Evolutionary conservation across 2,797 vertebrate species (phyloP).

Genomic region (Pseudochirops corinnae): DNA sequence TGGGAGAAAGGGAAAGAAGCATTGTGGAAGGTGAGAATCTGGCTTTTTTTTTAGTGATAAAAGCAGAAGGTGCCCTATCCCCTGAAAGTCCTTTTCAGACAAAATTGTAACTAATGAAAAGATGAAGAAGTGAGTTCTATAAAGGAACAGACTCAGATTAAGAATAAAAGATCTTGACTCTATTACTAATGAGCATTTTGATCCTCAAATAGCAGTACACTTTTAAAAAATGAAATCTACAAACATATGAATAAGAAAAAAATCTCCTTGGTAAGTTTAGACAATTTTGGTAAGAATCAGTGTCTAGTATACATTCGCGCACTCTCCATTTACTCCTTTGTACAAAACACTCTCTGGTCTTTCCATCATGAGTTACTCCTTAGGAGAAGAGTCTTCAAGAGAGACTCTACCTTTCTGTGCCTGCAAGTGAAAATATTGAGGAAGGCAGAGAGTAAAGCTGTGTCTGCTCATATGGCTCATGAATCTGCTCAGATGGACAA

Average conservation of each 20-base stretch:
- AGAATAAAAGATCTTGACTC: neutral
- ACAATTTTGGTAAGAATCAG: neutral
- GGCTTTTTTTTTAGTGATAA: neutral
- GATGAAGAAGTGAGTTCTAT: neutral
- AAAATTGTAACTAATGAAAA: neutral
- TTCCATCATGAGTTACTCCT: neutral
- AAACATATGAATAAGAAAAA: too few relatives aligned
- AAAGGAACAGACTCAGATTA: neutral
- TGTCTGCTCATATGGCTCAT: neutral
- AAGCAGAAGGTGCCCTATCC: rapidly evolving
- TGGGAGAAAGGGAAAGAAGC: neutral
- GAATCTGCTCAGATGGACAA: neutral
- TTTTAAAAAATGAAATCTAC: neutral
- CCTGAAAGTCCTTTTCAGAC: neutral
- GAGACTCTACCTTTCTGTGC: neutral
- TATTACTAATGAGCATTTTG: neutral
- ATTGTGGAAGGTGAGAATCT: neutral
- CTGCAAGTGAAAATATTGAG: neutral
- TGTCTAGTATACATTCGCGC: neutral
- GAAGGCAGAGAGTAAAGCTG: neutral
- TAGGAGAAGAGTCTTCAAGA: neutral
- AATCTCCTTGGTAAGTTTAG: neutral
- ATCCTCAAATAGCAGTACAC: neutral
- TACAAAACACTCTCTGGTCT: neutral
- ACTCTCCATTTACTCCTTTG: neutral